These are phyloP conservation scores for Microcebus tavaratra DNA, from an alignment of 2,113 vertebrate species.

Conservation along the genomic window DNA sequence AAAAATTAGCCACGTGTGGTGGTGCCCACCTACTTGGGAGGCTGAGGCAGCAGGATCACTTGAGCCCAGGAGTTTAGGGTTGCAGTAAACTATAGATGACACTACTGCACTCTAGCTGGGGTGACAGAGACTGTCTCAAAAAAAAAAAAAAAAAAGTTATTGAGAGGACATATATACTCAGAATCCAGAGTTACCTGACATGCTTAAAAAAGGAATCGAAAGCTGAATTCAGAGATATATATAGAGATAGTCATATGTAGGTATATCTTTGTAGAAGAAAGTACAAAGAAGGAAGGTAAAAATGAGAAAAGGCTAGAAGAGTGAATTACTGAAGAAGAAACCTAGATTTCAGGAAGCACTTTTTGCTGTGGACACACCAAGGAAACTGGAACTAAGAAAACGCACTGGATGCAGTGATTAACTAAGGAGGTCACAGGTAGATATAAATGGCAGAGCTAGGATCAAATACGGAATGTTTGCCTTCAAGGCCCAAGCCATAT, in stretches of 20 bases:
- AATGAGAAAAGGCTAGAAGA: background rate
- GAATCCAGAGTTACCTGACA: background rate
- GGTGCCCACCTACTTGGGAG: too few relatives aligned
- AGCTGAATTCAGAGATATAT: background rate
- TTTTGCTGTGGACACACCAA: background rate
- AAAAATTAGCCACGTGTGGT: too few relatives aligned
- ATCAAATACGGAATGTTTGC: background rate
- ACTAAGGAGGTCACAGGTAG: background rate
- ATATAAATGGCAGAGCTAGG: background rate
- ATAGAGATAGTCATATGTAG: background rate
- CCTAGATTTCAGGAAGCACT: background rate
- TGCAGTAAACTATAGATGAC: too few relatives aligned
- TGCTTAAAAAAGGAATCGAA: constrained; percentile 6
- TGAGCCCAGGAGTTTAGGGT: too few relatives aligned
- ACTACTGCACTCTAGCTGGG: too few relatives aligned
- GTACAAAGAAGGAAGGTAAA: background rate
- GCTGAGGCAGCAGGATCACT: too few relatives aligned
- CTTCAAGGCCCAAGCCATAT: background rate
- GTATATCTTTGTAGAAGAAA: background rate
- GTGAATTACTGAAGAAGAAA: constrained; percentile 16
- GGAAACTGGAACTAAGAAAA: constrained; percentile 25
- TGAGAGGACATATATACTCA: background rate
- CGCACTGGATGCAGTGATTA: background rate
- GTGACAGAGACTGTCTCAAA: too few relatives aligned
- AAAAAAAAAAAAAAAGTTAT: background rate